These are phyloP conservation scores for Brachyptera risi DNA, from an alignment of 2,888 invertebrate genomes.

Conservation along the genomic window DNA sequence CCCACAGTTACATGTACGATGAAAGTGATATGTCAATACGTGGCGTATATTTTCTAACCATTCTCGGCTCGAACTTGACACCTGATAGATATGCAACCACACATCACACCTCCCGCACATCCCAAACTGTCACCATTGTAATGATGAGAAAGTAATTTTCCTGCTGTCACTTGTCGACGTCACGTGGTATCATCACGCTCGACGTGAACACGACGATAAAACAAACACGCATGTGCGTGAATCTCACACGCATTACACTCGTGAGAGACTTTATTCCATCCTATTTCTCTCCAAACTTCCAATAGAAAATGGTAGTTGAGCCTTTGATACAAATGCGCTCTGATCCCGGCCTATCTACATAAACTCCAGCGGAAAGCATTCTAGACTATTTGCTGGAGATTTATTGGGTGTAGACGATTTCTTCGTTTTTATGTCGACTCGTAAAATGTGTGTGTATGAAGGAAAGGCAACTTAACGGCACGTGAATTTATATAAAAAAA, in stretches of 20 bases:
- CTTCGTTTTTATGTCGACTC: constrained; percentile 1
- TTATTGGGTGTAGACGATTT: constrained; percentile 3
- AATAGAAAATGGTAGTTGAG: background rate
- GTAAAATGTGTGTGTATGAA: constrained; percentile 3
- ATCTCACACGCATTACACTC: background rate
- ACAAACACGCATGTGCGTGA: no score
- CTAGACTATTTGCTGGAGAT: background rate
- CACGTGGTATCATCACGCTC: no score
- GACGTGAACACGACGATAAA: no score
- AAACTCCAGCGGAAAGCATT: background rate
- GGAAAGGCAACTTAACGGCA: background rate
- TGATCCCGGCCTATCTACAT: background rate
- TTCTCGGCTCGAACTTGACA: no score
- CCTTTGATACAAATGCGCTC: background rate
- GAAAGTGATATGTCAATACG: no score
- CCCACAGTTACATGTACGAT: no score
- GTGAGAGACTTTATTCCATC: background rate
- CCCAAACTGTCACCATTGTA: no score
- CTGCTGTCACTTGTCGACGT: no score
- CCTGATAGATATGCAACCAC: no score
- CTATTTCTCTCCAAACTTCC: background rate
- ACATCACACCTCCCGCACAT: no score
- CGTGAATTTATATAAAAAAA: background rate
- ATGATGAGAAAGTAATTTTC: no score
- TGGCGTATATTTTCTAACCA: no score